These are phyloP conservation scores for Ctenochaetus hawaiiensis DNA, from an alignment of 2,797 vertebrate genomes.

Conservation along the genomic window DNA sequence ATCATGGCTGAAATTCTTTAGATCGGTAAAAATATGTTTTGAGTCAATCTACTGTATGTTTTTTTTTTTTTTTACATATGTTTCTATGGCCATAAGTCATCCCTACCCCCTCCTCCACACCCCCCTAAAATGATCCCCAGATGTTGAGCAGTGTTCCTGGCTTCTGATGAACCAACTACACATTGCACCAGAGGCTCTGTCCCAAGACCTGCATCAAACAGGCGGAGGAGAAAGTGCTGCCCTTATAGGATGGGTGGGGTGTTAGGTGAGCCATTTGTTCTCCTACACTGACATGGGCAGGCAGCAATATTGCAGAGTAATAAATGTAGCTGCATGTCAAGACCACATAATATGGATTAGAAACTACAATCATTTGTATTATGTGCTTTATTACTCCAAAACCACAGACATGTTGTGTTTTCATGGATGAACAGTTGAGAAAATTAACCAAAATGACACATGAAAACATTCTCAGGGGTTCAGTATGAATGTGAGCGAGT, in stretches of 20 bases:
- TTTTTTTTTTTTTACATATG: constrained; percentile 61
- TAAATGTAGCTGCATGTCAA: constrained; percentile 56
- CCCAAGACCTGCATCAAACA: constrained; percentile 56
- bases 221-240: constrained; percentile 27
- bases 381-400: constrained; percentile 60
- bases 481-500: constrained; percentile 58
- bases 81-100: constrained; percentile 72
- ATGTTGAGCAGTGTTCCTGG: constrained; percentile 74
- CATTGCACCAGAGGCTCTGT: constrained; percentile 43
- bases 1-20: constrained; percentile 39
- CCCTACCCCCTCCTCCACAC: constrained; percentile 21
- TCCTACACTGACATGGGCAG: constrained; percentile 30
- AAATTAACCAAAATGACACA: constrained; percentile 63
- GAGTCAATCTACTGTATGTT: constrained; percentile 51
- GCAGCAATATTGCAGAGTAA: constrained; percentile 49
- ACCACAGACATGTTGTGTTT: constrained; percentile 68
- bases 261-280: constrained; percentile 24
- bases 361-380: constrained; percentile 52
- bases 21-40: constrained; percentile 60
- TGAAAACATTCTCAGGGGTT: constrained; percentile 64
- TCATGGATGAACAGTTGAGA: constrained; percentile 66
- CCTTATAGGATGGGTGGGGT: constrained; percentile 41
- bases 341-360: constrained; percentile 65
- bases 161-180: constrained; percentile 71
- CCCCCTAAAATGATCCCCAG: constrained; percentile 75